Percentiles rank a stretch among this genome's conserved stretches.
Conservation (phyloP, 2,797 vertebrate genomes). For the Cuculus canorus region DNA sequence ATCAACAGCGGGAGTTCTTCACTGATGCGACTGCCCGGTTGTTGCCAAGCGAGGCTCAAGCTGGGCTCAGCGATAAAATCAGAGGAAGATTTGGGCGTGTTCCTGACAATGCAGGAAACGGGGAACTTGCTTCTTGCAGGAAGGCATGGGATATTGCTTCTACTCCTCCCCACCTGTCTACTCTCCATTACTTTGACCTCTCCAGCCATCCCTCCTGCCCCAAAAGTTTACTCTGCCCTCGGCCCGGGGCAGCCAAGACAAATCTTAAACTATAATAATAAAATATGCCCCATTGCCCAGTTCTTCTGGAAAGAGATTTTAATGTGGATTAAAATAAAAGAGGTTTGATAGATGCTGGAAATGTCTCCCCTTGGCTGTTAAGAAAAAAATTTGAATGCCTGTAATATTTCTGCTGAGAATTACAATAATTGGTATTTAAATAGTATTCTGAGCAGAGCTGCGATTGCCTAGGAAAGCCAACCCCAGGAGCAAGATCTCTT, state of each 20-base stretch:
- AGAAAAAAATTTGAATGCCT: constrained; percentile 58
- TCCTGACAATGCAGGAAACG: background rate
- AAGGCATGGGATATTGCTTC: background rate
- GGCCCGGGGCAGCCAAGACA: background rate
- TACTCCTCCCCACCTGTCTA: background rate
- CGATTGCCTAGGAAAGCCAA: constrained; percentile 59
- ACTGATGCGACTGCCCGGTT: background rate
- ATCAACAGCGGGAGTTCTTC: background rate
- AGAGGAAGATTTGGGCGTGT: background rate
- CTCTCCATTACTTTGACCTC: background rate
- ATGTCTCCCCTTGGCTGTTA: constrained; percentile 46
- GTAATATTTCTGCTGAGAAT: constrained; percentile 74
- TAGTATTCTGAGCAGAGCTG: constrained; percentile 56
- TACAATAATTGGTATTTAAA: constrained; percentile 73
- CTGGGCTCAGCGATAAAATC: background rate
- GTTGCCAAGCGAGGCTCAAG: background rate
- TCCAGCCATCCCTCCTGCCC: background rate
- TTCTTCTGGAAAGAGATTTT: constrained; percentile 45
- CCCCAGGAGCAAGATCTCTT: constrained; percentile 63
- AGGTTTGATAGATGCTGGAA: constrained; percentile 57
- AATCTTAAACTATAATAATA: constrained; percentile 26
- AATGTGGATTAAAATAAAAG: constrained; percentile 63
- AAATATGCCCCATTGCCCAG: constrained; percentile 18
- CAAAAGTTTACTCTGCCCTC: background rate
- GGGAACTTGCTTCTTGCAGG: background rate